phyloP scores from a whole-genome alignment of 2,797 vertebrate genomes.

The Babyrousa celebensis region DNA sequence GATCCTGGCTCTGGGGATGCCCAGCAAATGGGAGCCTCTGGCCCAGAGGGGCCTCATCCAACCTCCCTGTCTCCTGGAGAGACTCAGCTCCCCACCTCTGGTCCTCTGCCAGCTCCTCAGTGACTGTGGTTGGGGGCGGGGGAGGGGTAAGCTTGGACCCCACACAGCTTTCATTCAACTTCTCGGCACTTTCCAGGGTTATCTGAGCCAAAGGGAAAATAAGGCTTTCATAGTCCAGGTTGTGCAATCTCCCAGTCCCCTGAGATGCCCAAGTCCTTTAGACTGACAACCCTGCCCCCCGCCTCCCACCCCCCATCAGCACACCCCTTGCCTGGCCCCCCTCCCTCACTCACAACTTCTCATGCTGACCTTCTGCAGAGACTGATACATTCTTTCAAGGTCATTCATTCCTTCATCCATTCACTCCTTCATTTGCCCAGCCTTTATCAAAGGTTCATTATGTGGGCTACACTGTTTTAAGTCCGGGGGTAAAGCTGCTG shows the following conservation, averaged over 20 bases:
- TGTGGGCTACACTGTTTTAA: not conserved
- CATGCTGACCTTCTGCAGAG: not conserved
- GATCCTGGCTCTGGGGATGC: not conserved
- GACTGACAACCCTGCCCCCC: not conserved
- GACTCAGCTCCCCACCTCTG: not conserved
- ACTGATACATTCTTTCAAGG: conserved; percentile 51
- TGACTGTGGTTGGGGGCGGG: not conserved
- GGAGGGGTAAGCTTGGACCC: not conserved
- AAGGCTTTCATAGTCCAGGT: conserved; percentile 83
- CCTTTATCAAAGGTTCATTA: not conserved
- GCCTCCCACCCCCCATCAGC: not conserved
- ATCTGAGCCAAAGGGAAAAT: conserved; percentile 85
- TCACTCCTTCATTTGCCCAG: not conserved
- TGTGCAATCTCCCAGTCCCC: not conserved
- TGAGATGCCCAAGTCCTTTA: not conserved
- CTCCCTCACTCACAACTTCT: not conserved
- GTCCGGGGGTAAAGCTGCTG: not conserved
- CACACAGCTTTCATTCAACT: conserved; percentile 13
- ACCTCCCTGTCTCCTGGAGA: not conserved
- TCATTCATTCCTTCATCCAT: not conserved
- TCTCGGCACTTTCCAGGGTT: conserved; percentile 77
- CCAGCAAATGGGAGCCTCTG: not conserved
- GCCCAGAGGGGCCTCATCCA: not conserved
- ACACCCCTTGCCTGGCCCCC: not conserved
- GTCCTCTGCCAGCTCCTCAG: not conserved